These are phyloP conservation scores for Umimayanthus chanpuru DNA, from an alignment of 92 coral and sea anemone species.

Conservation along the genomic window DNA sequence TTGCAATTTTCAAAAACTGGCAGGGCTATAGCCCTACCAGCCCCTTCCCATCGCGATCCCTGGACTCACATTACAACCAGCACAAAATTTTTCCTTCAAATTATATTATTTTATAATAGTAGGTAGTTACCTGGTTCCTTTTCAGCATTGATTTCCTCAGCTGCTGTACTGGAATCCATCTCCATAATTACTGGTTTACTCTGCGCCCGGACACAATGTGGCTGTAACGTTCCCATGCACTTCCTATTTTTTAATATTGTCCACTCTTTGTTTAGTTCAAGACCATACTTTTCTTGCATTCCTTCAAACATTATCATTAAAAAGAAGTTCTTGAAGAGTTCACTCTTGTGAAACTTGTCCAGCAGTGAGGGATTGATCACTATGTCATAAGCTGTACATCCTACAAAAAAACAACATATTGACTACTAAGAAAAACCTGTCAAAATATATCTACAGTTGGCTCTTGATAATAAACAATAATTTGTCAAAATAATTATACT, in stretches of 20 bases:
- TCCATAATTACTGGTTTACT: conserved; percentile 97
- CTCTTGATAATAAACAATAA: too few relatives aligned
- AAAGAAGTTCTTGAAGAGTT: conserved; percentile 85
- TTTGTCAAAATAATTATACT: too few relatives aligned
- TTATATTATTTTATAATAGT: too few relatives aligned
- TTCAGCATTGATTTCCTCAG: conserved; percentile 28
- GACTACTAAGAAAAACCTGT: not conserved
- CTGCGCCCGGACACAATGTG: conserved; percentile 72
- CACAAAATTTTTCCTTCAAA: too few relatives aligned
- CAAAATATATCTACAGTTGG: too few relatives aligned
- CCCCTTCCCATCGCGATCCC: too few relatives aligned
- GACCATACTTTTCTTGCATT: conserved; percentile 84
- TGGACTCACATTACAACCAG: too few relatives aligned
- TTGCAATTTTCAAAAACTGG: too few relatives aligned
- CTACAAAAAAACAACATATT: conserved; percentile 17
- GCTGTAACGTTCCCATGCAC: conserved; percentile 76
- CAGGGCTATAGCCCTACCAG: too few relatives aligned
- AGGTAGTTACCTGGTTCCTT: not conserved
- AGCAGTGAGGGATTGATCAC: conserved; percentile 79
- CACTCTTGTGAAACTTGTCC: conserved; percentile 71
- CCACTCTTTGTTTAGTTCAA: conserved; percentile 79
- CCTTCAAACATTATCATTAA: conserved; percentile 94
- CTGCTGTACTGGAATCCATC: conserved; percentile 53
- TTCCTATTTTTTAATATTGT: conserved; percentile 83
- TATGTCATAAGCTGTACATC: conserved; percentile 93